A percentile compares a stretch with the other conserved stretches of the same genome.
Conservation (phyloP, 2,888 invertebrate species). For the Ochropleura plecta region DNA sequence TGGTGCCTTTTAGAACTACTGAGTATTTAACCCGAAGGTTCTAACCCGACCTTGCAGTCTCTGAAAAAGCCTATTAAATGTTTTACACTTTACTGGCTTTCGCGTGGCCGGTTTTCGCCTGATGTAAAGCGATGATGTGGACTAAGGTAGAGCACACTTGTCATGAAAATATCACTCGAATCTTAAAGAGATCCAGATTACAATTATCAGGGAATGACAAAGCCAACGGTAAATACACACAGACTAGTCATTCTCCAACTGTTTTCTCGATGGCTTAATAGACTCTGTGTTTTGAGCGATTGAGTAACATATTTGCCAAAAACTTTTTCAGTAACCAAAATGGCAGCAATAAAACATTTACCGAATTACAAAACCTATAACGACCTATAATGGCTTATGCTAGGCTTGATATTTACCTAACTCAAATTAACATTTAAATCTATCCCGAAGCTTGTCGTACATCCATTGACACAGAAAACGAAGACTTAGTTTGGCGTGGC, state of each 20-base stretch:
- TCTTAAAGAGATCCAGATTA: neutral
- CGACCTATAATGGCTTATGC: too few species aligned
- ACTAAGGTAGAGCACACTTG: neutral
- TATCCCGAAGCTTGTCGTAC: constrained; percentile 6
- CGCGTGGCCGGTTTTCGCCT: neutral
- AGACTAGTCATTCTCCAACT: neutral
- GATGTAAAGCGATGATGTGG: neutral
- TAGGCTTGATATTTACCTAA: neutral
- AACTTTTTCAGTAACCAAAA: too few species aligned
- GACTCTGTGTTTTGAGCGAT: neutral
- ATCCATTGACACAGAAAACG: constrained; percentile 20
- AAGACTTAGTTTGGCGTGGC: constrained; percentile 38
- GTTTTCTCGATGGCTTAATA: neutral
- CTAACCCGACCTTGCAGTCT: too few species aligned
- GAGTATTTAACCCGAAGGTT: too few species aligned
- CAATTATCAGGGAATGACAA: neutral
- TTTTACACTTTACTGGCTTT: neutral
- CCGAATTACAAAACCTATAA: too few species aligned
- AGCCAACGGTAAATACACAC: neutral
- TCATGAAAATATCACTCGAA: neutral
- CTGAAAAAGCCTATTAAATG: neutral
- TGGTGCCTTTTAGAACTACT: neutral
- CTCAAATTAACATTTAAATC: constrained; percentile 8
- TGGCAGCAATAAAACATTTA: too few species aligned
- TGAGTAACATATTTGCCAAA: too few species aligned